These are phyloP conservation scores for Oreocharis arfaki DNA, from an alignment of 2,113 vertebrate genomes.

Conservation along the genomic window DNA sequence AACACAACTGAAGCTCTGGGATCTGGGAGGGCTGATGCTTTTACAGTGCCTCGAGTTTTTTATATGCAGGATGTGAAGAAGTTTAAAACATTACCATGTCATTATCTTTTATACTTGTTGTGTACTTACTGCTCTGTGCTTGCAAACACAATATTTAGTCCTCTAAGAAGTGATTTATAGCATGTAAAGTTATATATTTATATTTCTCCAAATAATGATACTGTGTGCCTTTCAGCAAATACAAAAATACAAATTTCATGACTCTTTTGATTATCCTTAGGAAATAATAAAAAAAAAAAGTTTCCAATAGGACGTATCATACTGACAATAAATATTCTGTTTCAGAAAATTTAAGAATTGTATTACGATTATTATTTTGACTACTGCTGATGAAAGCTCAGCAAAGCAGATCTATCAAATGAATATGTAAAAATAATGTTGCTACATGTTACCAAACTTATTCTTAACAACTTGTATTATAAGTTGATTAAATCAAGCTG, in stretches of 20 bases:
- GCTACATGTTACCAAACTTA: not conserved
- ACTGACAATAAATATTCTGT: not conserved
- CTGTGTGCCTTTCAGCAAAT: not conserved
- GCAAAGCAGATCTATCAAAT: not conserved
- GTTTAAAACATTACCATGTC: not conserved
- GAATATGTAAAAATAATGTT: not conserved
- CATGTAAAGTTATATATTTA: not conserved
- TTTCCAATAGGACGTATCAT: not conserved
- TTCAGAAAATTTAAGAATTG: not conserved
- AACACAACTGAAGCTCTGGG: not conserved
- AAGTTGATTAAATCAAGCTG: not conserved
- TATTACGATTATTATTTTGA: not conserved
- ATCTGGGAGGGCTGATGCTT: not conserved
- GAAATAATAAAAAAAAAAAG: not conserved
- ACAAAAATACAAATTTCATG: not conserved
- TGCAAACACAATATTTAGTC: not conserved
- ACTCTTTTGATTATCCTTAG: not conserved
- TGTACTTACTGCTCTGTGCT: not conserved
- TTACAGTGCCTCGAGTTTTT: not conserved
- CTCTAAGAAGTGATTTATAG: not conserved
- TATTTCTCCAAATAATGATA: not conserved
- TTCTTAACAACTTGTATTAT: not conserved
- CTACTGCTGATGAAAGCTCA: not conserved
- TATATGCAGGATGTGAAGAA: not conserved
- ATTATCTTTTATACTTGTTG: not conserved